Percentiles rank a stretch among this genome's conserved stretches.
Evolutionary conservation across 1,140 invertebrate species (phyloP).

Genomic region (Drosophila nigrodunni): DNA sequence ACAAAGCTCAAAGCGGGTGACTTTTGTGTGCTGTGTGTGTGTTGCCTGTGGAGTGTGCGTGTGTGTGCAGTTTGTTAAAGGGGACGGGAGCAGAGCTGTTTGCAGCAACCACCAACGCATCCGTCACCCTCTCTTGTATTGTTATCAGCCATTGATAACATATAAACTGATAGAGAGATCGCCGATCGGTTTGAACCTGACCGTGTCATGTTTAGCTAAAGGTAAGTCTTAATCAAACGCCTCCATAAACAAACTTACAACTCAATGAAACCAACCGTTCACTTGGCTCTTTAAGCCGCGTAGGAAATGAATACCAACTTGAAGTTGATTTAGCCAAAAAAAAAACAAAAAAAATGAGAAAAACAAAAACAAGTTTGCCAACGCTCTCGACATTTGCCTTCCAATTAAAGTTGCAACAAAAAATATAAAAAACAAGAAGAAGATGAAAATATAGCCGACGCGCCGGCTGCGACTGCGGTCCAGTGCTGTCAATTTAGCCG

Average conservation of each 20-base stretch:
- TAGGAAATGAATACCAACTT: slow-evolving; percentile 64
- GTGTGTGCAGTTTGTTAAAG: slow-evolving; percentile 24
- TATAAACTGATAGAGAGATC: slow-evolving; percentile 26
- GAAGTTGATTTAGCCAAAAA: slow-evolving; percentile 41
- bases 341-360: slow-evolving; percentile 13
- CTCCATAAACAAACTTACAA: slow-evolving; percentile 7
- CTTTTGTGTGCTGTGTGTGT: slow-evolving; percentile 39
- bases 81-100: slow-evolving; percentile 14
- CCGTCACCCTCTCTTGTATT: slow-evolving; percentile 9
- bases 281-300: slow-evolving; percentile 55
- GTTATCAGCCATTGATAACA: slow-evolving; percentile 57
- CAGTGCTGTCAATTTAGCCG: too few species aligned
- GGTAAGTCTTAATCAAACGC: slow-evolving; percentile 51
- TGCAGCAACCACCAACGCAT: slow-evolving; percentile 32
- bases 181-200: neutral
- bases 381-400: slow-evolving; percentile 51
- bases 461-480: slow-evolving; percentile 30
- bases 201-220: slow-evolving; percentile 57
- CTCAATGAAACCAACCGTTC: slow-evolving; percentile 28
- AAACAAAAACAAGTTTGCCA: slow-evolving; percentile 76
- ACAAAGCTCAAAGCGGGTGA: slow-evolving; percentile 59
- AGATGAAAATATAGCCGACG: slow-evolving; percentile 51
- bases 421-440: slow-evolving; percentile 37
- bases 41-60: slow-evolving; percentile 5
- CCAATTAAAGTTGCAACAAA: slow-evolving; percentile 68